A percentile compares a stretch with the other conserved stretches of the same genome.
phyloP scores from a whole-genome alignment of 2,113 vertebrate species.

The Eurypyga helias region DNA sequence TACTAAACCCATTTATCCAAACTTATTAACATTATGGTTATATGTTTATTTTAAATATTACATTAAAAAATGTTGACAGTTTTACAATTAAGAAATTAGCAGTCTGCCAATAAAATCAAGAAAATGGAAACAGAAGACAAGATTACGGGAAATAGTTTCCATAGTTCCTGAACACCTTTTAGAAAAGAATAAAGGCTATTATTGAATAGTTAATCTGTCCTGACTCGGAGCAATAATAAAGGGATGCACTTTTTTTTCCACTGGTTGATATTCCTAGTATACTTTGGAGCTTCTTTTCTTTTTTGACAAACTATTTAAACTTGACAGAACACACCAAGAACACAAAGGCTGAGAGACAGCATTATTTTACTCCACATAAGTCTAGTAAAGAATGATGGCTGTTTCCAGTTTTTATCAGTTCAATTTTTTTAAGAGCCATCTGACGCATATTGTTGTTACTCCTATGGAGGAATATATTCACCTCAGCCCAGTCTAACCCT shows the following conservation, averaged over 20 bases:
- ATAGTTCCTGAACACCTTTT: neutral
- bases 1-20: neutral
- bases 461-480: neutral
- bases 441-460: neutral
- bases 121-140: neutral
- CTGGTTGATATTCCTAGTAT: neutral
- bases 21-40: neutral
- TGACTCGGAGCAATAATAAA: neutral
- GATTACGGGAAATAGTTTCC: constrained; percentile 17
- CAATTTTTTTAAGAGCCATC: neutral
- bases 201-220: neutral
- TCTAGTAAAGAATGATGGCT: neutral
- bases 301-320: constrained; percentile 8
- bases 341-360: neutral
- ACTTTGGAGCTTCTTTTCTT: neutral
- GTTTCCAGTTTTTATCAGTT: neutral
- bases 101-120: constrained; percentile 58
- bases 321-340: neutral
- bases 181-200: constrained; percentile 6
- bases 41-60: constrained; percentile 28
- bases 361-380: neutral
- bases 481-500: rapidly evolving
- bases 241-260: neutral
- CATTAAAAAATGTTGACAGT: constrained; percentile 39
- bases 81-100: constrained; percentile 61